Evolutionary conservation across 2,888 invertebrate genomes (phyloP).

Genomic region (Hirtodrosophila histrioides): DNA sequence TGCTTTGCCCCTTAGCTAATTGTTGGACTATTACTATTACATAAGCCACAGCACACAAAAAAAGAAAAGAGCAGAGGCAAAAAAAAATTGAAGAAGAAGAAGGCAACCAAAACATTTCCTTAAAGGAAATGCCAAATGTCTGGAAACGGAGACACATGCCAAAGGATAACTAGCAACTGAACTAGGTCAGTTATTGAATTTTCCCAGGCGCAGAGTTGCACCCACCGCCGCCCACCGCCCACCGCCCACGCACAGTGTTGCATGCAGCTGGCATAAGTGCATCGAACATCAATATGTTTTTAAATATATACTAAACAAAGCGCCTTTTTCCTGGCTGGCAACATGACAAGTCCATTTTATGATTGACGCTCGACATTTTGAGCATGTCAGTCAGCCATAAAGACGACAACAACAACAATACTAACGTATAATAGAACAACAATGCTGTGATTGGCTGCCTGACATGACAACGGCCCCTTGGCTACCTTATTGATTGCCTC

Average conservation of each 20-base stretch:
- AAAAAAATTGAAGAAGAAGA: constrained; percentile 1
- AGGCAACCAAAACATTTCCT: constrained; percentile 30
- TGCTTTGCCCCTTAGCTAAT: constrained; percentile 56
- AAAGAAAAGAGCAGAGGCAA: neutral
- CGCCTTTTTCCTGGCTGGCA: constrained; percentile 5
- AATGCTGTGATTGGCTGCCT: constrained; percentile 48
- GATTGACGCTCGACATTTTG: constrained; percentile 26
- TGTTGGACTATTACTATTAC: constrained; percentile 64
- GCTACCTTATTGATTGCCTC: constrained; percentile 66
- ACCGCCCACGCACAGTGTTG: constrained; percentile 34
- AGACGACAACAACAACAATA: constrained; percentile 16
- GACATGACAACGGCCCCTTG: constrained; percentile 65
- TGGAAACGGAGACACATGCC: constrained; percentile 31
- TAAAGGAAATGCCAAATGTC: constrained; percentile 49
- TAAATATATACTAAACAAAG: constrained; percentile 2
- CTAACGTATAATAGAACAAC: constrained; percentile 14
- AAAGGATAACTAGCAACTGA: constrained; percentile 47
- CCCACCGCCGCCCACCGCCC: too few species aligned
- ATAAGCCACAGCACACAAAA: constrained; percentile 47
- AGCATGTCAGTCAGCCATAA: constrained; percentile 43
- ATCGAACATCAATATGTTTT: constrained; percentile 15
- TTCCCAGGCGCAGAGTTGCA: constrained; percentile 55
- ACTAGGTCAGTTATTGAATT: constrained; percentile 83
- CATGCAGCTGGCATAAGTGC: constrained; percentile 20
- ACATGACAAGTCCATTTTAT: constrained; percentile 22